Evolutionary conservation across 2,888 invertebrate species (phyloP).

Genomic region (Cryptosula pallasiana): DNA sequence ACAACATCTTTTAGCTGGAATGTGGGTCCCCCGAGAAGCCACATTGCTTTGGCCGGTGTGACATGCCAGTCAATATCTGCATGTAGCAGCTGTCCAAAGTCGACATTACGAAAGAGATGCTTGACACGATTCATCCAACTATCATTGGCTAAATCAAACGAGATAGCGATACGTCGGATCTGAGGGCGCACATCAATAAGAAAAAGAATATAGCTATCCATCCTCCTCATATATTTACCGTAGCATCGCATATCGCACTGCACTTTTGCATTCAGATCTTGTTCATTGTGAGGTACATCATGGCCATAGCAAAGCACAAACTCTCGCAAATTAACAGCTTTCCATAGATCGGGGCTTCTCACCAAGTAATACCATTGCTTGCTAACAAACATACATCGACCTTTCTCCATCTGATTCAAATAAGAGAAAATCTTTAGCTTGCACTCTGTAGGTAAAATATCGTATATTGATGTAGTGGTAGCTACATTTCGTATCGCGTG

Average conservation of each 20-base stretch:
- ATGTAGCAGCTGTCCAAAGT: slow-evolving; percentile 36
- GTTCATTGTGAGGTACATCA: not conserved
- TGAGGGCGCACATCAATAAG: slow-evolving; percentile 36
- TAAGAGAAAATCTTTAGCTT: slow-evolving; percentile 46
- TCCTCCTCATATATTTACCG: slow-evolving; percentile 37
- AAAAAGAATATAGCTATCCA: slow-evolving; percentile 39
- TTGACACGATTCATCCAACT: slow-evolving; percentile 41
- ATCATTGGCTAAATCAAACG: slow-evolving; percentile 46
- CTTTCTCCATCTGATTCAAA: slow-evolving; percentile 40
- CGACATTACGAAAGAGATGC: slow-evolving; percentile 33
- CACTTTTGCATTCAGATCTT: slow-evolving; percentile 28
- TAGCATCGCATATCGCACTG: slow-evolving; percentile 37
- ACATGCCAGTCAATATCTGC: slow-evolving; percentile 49
- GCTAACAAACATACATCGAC: slow-evolving; percentile 39
- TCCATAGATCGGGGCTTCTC: slow-evolving; percentile 42
- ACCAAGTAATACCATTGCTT: slow-evolving; percentile 39
- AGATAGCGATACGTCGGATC: slow-evolving; percentile 43
- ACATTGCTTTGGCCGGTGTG: slow-evolving; percentile 40
- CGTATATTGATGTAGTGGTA: not conserved
- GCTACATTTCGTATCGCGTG: not conserved
- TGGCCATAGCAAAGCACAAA: slow-evolving; percentile 37
- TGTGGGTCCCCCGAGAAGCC: slow-evolving; percentile 22
- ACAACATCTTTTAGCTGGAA: slow-evolving; percentile 35
- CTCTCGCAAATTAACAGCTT: slow-evolving; percentile 39
- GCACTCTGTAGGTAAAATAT: slow-evolving; percentile 39